A percentile compares a stretch with the other conserved stretches of the same genome.
Conservation (phyloP, 2,113 vertebrate genomes). For the Hylia prasina region DNA sequence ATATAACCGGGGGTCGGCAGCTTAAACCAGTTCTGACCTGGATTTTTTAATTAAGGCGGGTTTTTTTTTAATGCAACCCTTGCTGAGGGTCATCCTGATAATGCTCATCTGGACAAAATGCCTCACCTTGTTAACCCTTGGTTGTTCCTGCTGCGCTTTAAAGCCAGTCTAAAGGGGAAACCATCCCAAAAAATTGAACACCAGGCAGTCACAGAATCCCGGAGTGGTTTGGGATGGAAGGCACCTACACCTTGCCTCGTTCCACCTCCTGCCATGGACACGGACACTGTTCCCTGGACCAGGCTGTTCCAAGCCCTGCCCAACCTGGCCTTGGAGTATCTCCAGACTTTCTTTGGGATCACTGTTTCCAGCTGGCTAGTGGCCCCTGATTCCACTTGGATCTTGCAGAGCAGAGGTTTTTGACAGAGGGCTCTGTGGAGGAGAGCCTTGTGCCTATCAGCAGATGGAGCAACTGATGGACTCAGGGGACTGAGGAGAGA, state of each 20-base stretch:
- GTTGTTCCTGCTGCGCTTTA: not conserved
- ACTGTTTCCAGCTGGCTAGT: not conserved
- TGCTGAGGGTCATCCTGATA: slow-evolving; percentile 51
- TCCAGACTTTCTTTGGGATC: not conserved
- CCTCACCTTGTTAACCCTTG: slow-evolving; percentile 10
- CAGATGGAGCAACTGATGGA: not conserved
- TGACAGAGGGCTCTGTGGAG: too few relatives aligned
- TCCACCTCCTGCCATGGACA: not conserved
- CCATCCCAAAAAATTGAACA: not conserved
- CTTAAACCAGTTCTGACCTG: slow-evolving; percentile 27
- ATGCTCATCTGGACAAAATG: not conserved
- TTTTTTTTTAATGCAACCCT: slow-evolving; percentile 44
- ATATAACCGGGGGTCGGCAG: slow-evolving; percentile 19
- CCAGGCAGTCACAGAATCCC: not conserved
- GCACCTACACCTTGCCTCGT: not conserved
- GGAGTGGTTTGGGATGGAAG: not conserved
- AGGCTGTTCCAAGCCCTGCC: not conserved
- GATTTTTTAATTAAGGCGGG: slow-evolving; percentile 64
- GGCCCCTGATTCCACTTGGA: not conserved
- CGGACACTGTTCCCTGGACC: not conserved
- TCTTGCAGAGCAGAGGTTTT: not conserved
- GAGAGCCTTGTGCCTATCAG: not conserved
- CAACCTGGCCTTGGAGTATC: not conserved
- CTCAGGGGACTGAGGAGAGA: not conserved
- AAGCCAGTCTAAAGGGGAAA: slow-evolving; percentile 10